Base-by-base conservation (phyloP, 1,140 invertebrate genomes). In the Tetramorium alpestre region DNA sequence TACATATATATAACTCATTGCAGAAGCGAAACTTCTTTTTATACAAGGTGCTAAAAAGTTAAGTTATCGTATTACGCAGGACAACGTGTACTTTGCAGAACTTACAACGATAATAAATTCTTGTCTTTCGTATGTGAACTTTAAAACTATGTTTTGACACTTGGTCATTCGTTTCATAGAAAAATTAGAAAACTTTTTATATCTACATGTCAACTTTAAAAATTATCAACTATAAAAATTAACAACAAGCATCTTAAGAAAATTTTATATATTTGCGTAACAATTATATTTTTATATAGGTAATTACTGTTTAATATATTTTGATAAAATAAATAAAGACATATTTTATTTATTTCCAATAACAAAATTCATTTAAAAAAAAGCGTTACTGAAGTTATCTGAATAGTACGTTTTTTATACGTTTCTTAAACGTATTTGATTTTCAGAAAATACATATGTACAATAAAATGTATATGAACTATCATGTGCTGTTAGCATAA, bases 271-370 rank as follows among this genome's bases (percentile, higher is more conserved):
- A n/a, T 41, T 65, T 65, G 8, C 28, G 22, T 33, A 33, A 33
- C 1, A 33, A 33, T 33, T 33, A 33, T 33, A 41, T 22, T 65
- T n/a, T 65, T 65, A 41, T 38, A 65, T 10, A 22, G 22, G 22
- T 22, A 38, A 64, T 18, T 3, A 41, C 41, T 22, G 18, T 65
- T 1, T 70, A 49, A 72, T n/a, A 38, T 73, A 41, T 22, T 56
- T 73, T 73, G 56, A 54, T 73, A 73, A 22, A 38, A 22, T 72
- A 51, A 28, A 70, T n/a, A 38, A 47, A 13, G 33, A 47, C 11
- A 44, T 16, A 33, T 33, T 25, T 72, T 72, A 72, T 18, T 73
- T 73, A 73, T 73, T 73, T 73, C 5, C 0, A 33, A 5, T 33
- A 73, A 51, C 0, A 33, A 72, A 6, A 73, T 73, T 10, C 5